Base-by-base conservation (phyloP, 2,797 vertebrate species). In the Euthynnus affinis region DNA sequence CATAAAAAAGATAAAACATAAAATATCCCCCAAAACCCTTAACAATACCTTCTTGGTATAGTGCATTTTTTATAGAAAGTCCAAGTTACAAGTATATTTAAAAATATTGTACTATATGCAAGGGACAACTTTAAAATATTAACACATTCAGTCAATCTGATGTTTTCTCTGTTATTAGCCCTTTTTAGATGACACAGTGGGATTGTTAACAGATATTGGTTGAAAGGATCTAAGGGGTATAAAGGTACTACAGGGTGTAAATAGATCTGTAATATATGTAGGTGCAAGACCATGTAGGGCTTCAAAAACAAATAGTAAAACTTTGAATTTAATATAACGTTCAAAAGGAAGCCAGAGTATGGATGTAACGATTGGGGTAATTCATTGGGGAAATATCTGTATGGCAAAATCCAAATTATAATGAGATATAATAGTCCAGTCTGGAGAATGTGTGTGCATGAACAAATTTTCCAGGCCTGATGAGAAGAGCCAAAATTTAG, bases 231-330 rank as follows among this genome's bases (percentile, higher is more conserved):
- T 27, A 61, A 74, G 15, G 9, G 22, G 5, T 46, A 6, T 73
- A 68, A 85, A 51, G 37, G 65, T 40, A 60, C 80, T 48, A 29
- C 2, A 56, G 51, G 73, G 87, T 63, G 25, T 53, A 46, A 68
- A 53, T 37, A 80, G 49, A 63, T 62, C 23, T 80, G 34, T 52
- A 64, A 74, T 81, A 25, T 63, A 68, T 72, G 53, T 18, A 59
- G 49, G 37, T 77, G 44, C 51, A 62, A 62, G 42, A 60, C 44
- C 10, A 29, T 32, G 57, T 52, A 51, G 59, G 18, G 44, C 29
- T 68, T 66, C 79, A 66, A 83, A 76, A 67, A 61, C 27, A 58
- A 56, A 65, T 22, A 64, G 52, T 83, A 77, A 63, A 74, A 82
- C 48, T 68, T 63, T 29, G 40, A 63, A 57, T 81, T 81, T 29